phyloP scores from a whole-genome alignment of 2,113 vertebrate genomes.

The Xenopus borealis region DNA sequence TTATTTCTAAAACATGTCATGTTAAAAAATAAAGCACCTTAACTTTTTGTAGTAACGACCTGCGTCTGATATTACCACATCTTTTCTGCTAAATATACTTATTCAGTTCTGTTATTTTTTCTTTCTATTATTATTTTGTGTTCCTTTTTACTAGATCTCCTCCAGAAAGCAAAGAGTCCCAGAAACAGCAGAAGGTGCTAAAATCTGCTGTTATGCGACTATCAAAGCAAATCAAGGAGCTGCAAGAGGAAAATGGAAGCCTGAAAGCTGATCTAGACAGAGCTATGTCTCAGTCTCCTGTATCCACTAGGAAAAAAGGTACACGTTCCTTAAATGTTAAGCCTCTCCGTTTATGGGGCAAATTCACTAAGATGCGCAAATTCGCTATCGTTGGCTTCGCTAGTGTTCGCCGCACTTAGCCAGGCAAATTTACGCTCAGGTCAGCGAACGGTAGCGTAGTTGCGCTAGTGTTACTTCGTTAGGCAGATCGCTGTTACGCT shows the following conservation, averaged over 20 bases:
- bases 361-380: no score
- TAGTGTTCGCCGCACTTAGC: no score
- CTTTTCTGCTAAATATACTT: no score
- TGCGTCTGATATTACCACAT: no score
- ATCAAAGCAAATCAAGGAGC: constrained; percentile 73
- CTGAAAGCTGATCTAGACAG: constrained; percentile 76
- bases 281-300: constrained; percentile 60
- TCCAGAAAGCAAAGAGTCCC: constrained; percentile 67
- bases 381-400: no score
- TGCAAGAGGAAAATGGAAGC: constrained; percentile 77
- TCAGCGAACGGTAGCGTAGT: no score
- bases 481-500: no score
- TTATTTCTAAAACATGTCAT: no score
- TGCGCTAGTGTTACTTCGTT: no score
- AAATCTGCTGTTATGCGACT: constrained; percentile 72
- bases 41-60: no score
- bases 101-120: neutral
- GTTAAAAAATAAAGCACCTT: no score
- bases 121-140: neutral
- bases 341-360: neutral
- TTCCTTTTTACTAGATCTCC: constrained; percentile 43
- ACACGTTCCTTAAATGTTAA: neutral
- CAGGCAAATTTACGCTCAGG: no score
- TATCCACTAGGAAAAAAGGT: constrained; percentile 69
- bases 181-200: constrained; percentile 71